Base-by-base conservation (phyloP, 1,140 invertebrate species). In the Pissodes strobi region DNA sequence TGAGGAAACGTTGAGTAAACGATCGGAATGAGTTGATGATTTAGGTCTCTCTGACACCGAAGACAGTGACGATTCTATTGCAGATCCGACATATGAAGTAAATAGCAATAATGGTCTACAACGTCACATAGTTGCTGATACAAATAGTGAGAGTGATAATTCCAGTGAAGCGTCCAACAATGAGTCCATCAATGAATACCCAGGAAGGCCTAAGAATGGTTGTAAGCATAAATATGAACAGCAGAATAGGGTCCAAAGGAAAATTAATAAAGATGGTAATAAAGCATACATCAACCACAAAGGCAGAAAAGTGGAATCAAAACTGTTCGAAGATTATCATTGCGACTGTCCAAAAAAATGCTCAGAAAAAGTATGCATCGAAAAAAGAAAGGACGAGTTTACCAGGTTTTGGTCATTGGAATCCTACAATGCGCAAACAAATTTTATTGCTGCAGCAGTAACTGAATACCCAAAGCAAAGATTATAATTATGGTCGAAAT, bases 231-330 rank as follows among this genome's bases (percentile, higher is more conserved):
- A 48, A 48, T 22, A 18, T 48, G 13, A 17, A 48, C 10, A 48
- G 17, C 45, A 48, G 15, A 48, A 34, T 34, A 34, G 30, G n/a
- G 30, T n/a, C 30, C 30, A 34, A 48, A 48, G 19, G 10, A 48
- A 48, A 48, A 48, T 48, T 48, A 48, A 48, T 21, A 18, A 48
- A 17, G 13, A 48, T 8, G 21, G 45, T 48, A 48, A 48, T 48
- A 22, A 23, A 48, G 21, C 39, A 43, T 43, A 43, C 15, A 6
- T 43, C 15, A 43, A 34, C 30, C n/a, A 34, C 30, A 34, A 34
- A 34, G 30, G 30, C 30, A 34, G 30, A 34, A 43, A 43, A 43
- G 39, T 43, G 15, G 39, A 43, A 43, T 17, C 39, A 43, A 43
- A 43, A 43, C 39, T 6, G 39, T 43, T 43, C 39, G 15, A 43